These are phyloP conservation scores for Meteorus sp. DNA, from an alignment of 1,140 invertebrate species.

Conservation along the genomic window DNA sequence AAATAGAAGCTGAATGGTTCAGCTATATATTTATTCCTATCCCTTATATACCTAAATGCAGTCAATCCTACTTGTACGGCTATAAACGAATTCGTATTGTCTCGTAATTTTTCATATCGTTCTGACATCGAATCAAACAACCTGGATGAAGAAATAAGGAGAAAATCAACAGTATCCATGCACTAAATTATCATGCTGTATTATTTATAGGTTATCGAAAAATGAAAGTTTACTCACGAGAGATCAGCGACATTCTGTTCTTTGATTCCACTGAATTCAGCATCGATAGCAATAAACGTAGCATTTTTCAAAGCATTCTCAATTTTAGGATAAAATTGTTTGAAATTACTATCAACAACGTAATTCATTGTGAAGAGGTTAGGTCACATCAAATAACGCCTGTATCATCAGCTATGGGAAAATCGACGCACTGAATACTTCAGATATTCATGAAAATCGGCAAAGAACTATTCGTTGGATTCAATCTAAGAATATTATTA, in stretches of 20 bases:
- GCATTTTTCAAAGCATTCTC: constrained; percentile 56
- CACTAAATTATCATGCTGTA: no score
- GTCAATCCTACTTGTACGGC: constrained; percentile 68
- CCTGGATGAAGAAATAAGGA: constrained; percentile 56
- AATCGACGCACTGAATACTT: background rate
- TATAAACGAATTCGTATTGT: constrained; percentile 62
- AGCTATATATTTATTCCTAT: constrained; percentile 62
- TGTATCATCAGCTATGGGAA: background rate
- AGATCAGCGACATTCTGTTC: constrained; percentile 42
- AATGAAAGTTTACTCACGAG: no score
- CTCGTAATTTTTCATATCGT: constrained; percentile 65
- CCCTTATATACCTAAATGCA: constrained; percentile 62
- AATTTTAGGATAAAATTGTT: constrained; percentile 56
- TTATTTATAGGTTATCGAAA: no score
- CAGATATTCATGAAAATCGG: background rate
- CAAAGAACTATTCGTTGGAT: background rate
- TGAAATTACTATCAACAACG: constrained; percentile 61
- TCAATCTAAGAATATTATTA: no score
- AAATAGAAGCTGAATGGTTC: constrained; percentile 70
- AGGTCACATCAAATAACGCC: background rate
- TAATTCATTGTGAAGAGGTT: constrained; percentile 47
- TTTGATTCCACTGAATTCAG: constrained; percentile 69
- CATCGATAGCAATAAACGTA: constrained; percentile 67
- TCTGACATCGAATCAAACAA: constrained; percentile 69
- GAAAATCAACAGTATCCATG: no score